phyloP scores from a whole-genome alignment of 2,797 vertebrate genomes.

The Alfaro cultratus region DNA sequence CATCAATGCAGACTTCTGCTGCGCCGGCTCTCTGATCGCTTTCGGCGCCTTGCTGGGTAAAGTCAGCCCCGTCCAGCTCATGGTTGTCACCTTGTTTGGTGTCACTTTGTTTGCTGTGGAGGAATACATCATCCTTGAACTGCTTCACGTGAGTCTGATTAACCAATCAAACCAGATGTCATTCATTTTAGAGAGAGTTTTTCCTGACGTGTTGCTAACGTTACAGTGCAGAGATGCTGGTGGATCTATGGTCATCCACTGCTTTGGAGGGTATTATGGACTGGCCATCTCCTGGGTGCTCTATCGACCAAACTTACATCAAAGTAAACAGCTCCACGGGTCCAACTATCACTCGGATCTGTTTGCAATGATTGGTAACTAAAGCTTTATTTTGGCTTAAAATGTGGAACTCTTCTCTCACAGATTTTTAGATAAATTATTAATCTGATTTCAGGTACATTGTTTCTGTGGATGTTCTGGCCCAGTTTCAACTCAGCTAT shows the following conservation, averaged over 20 bases:
- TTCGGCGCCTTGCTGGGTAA: slow-evolving; percentile 94
- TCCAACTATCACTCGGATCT: slow-evolving; percentile 91
- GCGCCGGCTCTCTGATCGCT: slow-evolving; percentile 90
- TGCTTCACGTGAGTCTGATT: slow-evolving; percentile 86
- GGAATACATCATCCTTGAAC: slow-evolving; percentile 88
- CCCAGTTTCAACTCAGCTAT: slow-evolving; percentile 97
- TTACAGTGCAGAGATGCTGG: slow-evolving; percentile 88
- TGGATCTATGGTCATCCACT: slow-evolving; percentile 96
- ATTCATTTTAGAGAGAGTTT: fast-evolving
- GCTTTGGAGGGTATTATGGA: slow-evolving; percentile 94
- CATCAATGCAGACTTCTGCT: slow-evolving; percentile 96
- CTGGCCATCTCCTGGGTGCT: slow-evolving; percentile 91
- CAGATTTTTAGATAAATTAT: background rate
- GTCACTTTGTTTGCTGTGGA: slow-evolving; percentile 92
- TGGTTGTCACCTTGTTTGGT: slow-evolving; percentile 93
- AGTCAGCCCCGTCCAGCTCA: slow-evolving; percentile 91
- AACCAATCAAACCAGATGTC: background rate
- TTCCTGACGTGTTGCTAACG: background rate
- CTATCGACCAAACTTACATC: slow-evolving; percentile 87
- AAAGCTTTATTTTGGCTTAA: background rate
- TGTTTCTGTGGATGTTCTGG: slow-evolving; percentile 99
- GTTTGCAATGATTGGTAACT: slow-evolving; percentile 96
- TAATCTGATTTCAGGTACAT: slow-evolving; percentile 80
- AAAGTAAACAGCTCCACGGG: slow-evolving; percentile 84
- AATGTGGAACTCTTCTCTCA: background rate